These are phyloP conservation scores for Stenotaenia linearis DNA, from an alignment of 2,888 invertebrate species.

Conservation along the genomic window DNA sequence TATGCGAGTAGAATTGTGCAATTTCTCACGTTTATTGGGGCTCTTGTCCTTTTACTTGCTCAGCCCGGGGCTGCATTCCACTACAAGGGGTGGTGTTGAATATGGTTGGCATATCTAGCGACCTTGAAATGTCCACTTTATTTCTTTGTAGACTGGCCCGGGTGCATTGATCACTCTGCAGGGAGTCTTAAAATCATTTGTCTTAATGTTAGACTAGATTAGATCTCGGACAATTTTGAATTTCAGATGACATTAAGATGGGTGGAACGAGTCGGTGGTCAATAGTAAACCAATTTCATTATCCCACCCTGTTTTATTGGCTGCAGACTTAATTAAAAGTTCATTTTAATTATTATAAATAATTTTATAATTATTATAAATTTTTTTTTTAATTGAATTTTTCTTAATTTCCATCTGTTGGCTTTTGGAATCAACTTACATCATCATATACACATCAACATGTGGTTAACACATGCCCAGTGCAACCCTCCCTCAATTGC, in stretches of 20 bases:
- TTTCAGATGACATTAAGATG: neutral
- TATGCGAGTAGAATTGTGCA: neutral
- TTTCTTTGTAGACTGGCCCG: neutral
- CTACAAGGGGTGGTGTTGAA: slow-evolving; percentile 17
- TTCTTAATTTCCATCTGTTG: slow-evolving; percentile 14
- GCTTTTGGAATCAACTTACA: slow-evolving; percentile 12
- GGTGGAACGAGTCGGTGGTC: neutral
- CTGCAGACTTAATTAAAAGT: neutral
- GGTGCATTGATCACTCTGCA: neutral
- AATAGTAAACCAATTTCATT: neutral
- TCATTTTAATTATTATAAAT: neutral
- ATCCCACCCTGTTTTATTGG: neutral
- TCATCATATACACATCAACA: slow-evolving; percentile 17
- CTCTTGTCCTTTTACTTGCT: slow-evolving; percentile 21
- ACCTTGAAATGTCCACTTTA: slow-evolving; percentile 26
- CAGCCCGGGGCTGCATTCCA: slow-evolving; percentile 13
- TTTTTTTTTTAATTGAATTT: neutral
- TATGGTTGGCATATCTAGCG: slow-evolving; percentile 13
- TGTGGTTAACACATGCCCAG: slow-evolving; percentile 3
- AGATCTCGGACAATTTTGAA: neutral
- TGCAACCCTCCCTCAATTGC: neutral
- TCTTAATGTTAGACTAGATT: neutral
- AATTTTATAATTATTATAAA: neutral
- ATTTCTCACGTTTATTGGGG: slow-evolving; percentile 26
- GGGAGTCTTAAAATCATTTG: slow-evolving; percentile 19